Base-by-base conservation (phyloP, 2,113 vertebrate genomes). In the Cervus canadensis region DNA sequence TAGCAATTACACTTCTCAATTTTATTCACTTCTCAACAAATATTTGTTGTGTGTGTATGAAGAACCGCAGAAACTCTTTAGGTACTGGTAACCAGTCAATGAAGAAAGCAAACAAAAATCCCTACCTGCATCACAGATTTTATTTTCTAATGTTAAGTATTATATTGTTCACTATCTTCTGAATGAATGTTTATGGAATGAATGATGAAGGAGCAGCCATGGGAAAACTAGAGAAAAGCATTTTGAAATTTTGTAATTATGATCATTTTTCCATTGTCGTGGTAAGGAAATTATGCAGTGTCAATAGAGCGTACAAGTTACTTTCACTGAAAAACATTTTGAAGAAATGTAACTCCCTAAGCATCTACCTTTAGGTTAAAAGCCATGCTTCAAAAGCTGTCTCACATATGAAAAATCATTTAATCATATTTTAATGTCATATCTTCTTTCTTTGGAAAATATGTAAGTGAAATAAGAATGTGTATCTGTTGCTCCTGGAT, bases 361-460 rank as follows among this genome's bases (percentile, higher is more conserved):
- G 15, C 28, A 50, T 48, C 10, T 89, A 26, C 30, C 48, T 54
- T 82, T 93, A 87, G 36, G 43, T 87, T 83, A 76, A 76, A 95
- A 91, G 12, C 21, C 16, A 57, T 76, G 57, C 82, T 87, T 95
- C 40, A 48, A 82, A 81, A 64, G 16, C 15, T 87, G 25, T 74
- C 40, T 98, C 97, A 59, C 13, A 89, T 11, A 48, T 50, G 40
- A 98, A 98, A 96, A 98, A 97, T 97, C 4, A 79, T 23, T 97
- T 98, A 98, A 97, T 64, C 26, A 48, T 76, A 60, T 28, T 83
- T 79, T 82, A 91, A 78, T 62, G 83, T 52, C 30, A 1, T 21
- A 96, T 98, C 92, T 82, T 81, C 79, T 87, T 57, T 60, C n/a
- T 57, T 84, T 30, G 50, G 9, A 88, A 94, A 85, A 74, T 28